Evolutionary conservation across 2,113 vertebrate species (phyloP), one percentile per base, ranked within the genome.

Genomic region (Alligator sinensis): DNA sequence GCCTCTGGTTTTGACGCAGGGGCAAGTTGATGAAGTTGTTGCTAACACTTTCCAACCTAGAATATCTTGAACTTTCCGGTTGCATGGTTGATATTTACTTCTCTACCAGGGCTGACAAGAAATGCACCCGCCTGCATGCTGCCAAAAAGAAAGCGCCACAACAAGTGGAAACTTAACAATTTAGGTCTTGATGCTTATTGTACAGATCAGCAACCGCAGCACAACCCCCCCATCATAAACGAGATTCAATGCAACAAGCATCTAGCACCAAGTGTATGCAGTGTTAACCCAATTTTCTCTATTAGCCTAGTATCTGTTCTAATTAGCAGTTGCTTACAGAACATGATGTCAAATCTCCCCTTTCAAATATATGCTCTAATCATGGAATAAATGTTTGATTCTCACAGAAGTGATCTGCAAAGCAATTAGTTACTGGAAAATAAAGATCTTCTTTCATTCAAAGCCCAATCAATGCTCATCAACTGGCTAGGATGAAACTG

Each of bases 391-490:
- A 72, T 3, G 47, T 77, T 77, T 87, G 84, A 91, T 38, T n/a
- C 63, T 82, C 61, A 87, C 47, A 94, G 95, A 74, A 96, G 94
- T 0, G 1, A 59, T 90, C 79, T 0, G 0, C 68, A 61, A 34
- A 62, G 77, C 30, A 95, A 89, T 89, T 82, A 86, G 47, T 89
- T 85, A 93, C 16, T 16, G 55, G 75, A 86, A 95, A 95, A 94
- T 62, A 87, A 59, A 86, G 84, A 86, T 34, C 75, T 81, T 79
- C 60, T 16, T 84, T 64, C 80, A 77, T 72, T 90, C 76, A 84
- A 25, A 25, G 22, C 24, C 72, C 90, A 84, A 94, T 91, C 86
- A 90, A 25, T 12, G 13, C 58, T 93, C n/a, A 75, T 95, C 91
- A 96, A 91, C 22, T 92, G 80, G 90, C 90, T 89, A 89, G 38